Evolutionary conservation across 2,888 invertebrate species (phyloP).

Genomic region (Synanthedon formicaeformis): DNA sequence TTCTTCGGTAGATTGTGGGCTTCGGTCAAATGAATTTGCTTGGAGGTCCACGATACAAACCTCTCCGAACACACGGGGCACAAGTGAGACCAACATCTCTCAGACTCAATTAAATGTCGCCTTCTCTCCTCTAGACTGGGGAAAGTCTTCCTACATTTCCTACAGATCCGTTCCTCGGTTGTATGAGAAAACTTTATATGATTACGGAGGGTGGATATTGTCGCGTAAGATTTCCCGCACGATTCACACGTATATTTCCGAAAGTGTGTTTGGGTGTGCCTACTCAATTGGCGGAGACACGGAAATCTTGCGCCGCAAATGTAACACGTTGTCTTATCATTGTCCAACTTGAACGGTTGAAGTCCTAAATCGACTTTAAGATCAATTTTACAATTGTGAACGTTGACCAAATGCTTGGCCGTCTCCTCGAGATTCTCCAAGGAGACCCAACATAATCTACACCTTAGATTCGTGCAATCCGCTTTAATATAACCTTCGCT

Average conservation of each 20-base stretch:
- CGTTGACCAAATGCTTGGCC: slow-evolving; percentile 34
- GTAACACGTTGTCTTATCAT: slow-evolving; percentile 36
- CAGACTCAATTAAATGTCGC: slow-evolving; percentile 12
- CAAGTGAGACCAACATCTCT: slow-evolving; percentile 23
- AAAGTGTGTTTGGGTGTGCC: slow-evolving; percentile 52
- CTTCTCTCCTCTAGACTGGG: slow-evolving; percentile 15
- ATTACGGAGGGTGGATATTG: slow-evolving; percentile 36
- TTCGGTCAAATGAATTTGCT: slow-evolving; percentile 21
- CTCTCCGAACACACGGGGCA: slow-evolving; percentile 24
- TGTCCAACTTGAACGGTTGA: slow-evolving; percentile 34
- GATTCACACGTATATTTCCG: slow-evolving; percentile 48
- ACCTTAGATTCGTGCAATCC: slow-evolving; percentile 45
- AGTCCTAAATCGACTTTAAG: slow-evolving; percentile 29
- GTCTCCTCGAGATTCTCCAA: slow-evolving; percentile 30
- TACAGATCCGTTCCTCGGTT: slow-evolving; percentile 2
- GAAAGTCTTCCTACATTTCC: slow-evolving; percentile 9
- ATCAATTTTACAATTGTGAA: slow-evolving; percentile 33
- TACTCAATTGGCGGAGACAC: slow-evolving; percentile 40
- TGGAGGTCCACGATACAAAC: slow-evolving; percentile 22
- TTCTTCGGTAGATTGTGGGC: slow-evolving; percentile 22
- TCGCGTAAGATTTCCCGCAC: slow-evolving; percentile 52
- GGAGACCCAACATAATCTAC: slow-evolving; percentile 34
- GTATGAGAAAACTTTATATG: slow-evolving; percentile 29
- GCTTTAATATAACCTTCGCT: slow-evolving; percentile 50
- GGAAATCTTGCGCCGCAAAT: slow-evolving; percentile 38